Evolutionary conservation across 2,888 invertebrate species (phyloP), one percentile per base, ranked within the genome.

Genomic region (Aspidiotus destructor): DNA sequence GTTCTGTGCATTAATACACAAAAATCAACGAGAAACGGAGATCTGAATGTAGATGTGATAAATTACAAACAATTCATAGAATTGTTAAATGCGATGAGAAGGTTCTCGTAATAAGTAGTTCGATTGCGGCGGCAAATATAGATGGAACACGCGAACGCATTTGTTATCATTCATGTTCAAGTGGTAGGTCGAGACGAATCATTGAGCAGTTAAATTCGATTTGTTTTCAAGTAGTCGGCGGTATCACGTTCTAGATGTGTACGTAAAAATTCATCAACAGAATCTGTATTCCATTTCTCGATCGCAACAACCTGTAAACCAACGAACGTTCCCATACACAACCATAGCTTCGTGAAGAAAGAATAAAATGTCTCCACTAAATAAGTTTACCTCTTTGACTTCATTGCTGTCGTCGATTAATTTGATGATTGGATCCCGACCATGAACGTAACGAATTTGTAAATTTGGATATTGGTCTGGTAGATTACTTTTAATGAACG

Each of bases 201-300:
- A 28, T 28, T 28, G 28, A 28, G 28, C 28, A 28, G 6, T 72
- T 70, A 75, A 41, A 75, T 71, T 67, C 70, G 69, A 65, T 75
- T 75, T 62, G 75, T 74, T 61, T 70, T 71, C 41, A 75, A 72
- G 64, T 74, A 75, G 67, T 76, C 75, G 11, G 70, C 54, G 16
- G 70, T 73, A 8, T 69, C 72, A 13, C 72, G 70, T 64, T 74
- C 82, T 72, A 97, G 82, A 82, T 94, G 89, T 48, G 93, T 90
- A 73, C 87, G 88, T 73, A 99, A 84, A 80, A 97, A 99, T 78
- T 97, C 96, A 77, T 94, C 92, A 5, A 99, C 90, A 0, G 96
- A 91, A 78, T 99, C 97, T 0, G 98, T 98, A 78, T 97, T 92
- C 98, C 98, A 98, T 77, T 96, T 96, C 74, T 95, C 94, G 76